Percentiles rank a stretch among this genome's conserved stretches.
Evolutionary conservation across 1,140 invertebrate genomes (phyloP).

Genomic region (Drosophila oshimai): DNA sequence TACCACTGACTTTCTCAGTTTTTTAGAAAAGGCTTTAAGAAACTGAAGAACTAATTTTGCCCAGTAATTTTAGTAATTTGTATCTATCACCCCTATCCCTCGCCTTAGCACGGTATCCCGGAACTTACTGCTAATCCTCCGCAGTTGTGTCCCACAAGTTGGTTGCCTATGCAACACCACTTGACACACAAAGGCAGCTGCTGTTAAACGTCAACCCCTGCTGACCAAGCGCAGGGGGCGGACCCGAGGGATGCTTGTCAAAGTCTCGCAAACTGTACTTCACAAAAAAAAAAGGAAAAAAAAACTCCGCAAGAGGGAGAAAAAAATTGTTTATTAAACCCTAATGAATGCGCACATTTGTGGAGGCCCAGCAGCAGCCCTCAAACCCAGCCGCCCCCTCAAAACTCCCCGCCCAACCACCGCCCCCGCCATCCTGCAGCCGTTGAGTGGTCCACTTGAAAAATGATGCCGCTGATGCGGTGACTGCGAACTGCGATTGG

Average conservation of each 20-base stretch:
- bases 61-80: not conserved
- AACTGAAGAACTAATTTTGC: too few species aligned
- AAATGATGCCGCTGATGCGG: conserved; percentile 62
- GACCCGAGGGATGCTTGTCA: conserved; percentile 19
- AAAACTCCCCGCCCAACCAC: not conserved
- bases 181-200: conserved; percentile 43
- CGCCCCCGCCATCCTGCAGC: conserved; percentile 6
- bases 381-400: not conserved
- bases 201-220: conserved; percentile 47
- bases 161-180: conserved; percentile 33
- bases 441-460: conserved; percentile 59
- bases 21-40: too few species aligned
- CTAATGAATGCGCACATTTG: conserved; percentile 77
- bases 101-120: not conserved
- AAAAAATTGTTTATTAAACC: conserved; percentile 75
- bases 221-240: not conserved
- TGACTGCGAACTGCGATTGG: conserved; percentile 41
- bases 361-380: conserved; percentile 23
- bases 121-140: conserved; percentile 4
- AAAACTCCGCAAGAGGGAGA: conserved; percentile 15
- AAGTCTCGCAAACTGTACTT: conserved; percentile 48
- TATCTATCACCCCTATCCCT: not conserved
- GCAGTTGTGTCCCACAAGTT: not conserved
- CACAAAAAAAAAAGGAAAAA: conserved; percentile 9
- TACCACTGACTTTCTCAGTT: too few species aligned